Evolutionary conservation across 2,113 vertebrate genomes (phyloP).

Genomic region (Sinocyclocheilus anophthalmus): DNA sequence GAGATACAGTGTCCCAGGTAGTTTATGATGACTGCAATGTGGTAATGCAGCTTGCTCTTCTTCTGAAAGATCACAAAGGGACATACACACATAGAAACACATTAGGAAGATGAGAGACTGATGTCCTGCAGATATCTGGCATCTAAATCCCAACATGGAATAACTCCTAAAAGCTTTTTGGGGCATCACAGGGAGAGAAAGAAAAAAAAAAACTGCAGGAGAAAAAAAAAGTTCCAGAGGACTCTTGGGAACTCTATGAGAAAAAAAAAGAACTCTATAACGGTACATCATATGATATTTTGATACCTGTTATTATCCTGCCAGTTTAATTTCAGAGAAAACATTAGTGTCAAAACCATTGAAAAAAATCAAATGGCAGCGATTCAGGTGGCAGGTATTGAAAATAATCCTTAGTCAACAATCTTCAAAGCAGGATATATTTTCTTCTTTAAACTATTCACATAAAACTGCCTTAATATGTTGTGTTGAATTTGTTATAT

Average conservation of each 20-base stretch:
- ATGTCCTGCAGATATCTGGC: background rate
- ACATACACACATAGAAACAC: constrained; percentile 11
- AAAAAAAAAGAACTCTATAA: background rate
- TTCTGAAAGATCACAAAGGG: constrained; percentile 67
- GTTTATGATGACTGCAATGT: constrained; percentile 84
- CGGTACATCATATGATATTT: background rate
- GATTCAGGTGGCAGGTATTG: too few relatives aligned
- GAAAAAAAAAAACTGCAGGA: too few relatives aligned
- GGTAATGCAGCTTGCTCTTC: constrained; percentile 86
- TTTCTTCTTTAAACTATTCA: background rate
- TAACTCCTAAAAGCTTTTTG: constrained; percentile 32
- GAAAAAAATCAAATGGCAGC: too few relatives aligned
- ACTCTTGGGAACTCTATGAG: background rate
- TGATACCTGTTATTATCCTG: background rate
- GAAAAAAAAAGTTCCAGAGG: too few relatives aligned
- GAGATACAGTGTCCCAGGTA: constrained; percentile 89
- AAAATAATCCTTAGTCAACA: too few relatives aligned
- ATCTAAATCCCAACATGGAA: constrained; percentile 24
- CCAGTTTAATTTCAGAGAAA: background rate
- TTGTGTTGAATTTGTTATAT: background rate
- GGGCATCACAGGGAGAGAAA: background rate
- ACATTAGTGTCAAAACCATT: too few relatives aligned
- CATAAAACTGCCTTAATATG: background rate
- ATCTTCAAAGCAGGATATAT: too few relatives aligned
- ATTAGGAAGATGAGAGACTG: constrained; percentile 25